Evolutionary conservation across 1,140 invertebrate genomes (phyloP), one percentile per base, ranked within the genome.

Genomic region (Hyposmocoma kahamanoa): DNA sequence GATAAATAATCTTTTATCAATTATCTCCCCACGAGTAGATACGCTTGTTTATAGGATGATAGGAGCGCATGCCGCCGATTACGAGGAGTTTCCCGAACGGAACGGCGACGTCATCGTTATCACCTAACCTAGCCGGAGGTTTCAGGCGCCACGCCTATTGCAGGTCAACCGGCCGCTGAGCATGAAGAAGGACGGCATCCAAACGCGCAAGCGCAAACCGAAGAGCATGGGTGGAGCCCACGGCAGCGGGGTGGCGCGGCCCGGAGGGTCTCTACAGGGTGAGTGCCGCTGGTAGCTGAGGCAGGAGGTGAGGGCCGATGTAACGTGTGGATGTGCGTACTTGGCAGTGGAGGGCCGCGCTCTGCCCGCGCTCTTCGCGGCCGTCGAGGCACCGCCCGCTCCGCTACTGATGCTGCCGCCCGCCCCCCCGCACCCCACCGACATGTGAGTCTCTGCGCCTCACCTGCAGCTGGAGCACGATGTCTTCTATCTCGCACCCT

Each of bases 121-220:
- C n/a, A n/a, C n/a, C n/a, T n/a, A n/a, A n/a, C n/a, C n/a, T n/a
- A n/a, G n/a, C n/a, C n/a, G n/a, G n/a, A n/a, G n/a, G n/a, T n/a
- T n/a, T n/a, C n/a, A n/a, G n/a, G n/a, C n/a, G n/a, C n/a, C n/a
- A n/a, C 34, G 17, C 13, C 38, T 4, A 2, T 13, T 83, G 50
- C 83, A 94, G 92, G 94, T 97, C 34, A 93, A 94, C 75, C 89
- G 93, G 52, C 97, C 97, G 10, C 78, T 96, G 43, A 94, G 95
- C 41, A 98, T 98, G 97, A 96, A 96, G 74, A 98, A 98, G 82
- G 96, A 98, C 50, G 95, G 94, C 6, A 98, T 98, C 67, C 96
- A 98, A 82, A 97, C 94, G 19, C 85, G 97, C 34, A 98, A 98
- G 74, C 88, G 97, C 49, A 97, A 97, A 76, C 94, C 94, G 22